These are phyloP conservation scores for Epinephelus cyanopodus DNA, from an alignment of 2,113 vertebrate genomes.

Conservation along the genomic window DNA sequence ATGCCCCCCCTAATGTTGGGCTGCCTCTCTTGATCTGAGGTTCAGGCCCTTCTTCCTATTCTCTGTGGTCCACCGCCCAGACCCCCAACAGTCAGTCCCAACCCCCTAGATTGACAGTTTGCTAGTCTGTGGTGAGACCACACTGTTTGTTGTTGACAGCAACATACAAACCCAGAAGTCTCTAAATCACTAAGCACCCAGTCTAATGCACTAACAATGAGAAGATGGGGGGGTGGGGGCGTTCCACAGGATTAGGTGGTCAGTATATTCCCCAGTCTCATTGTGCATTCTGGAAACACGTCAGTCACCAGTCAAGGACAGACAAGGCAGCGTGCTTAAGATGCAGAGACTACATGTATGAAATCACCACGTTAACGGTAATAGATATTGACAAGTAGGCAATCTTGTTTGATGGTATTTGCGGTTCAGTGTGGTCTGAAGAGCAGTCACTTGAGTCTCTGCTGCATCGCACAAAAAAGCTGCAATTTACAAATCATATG, in stretches of 20 bases:
- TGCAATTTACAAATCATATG: conserved; percentile 20
- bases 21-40: conserved; percentile 49
- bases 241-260: conserved; percentile 32
- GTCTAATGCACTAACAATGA: conserved; percentile 48
- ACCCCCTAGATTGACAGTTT: conserved; percentile 47
- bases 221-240: neutral
- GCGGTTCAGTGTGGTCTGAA: conserved; percentile 20
- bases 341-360: conserved; percentile 57
- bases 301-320: conserved; percentile 69
- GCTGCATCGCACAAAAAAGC: neutral
- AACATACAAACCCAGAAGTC: conserved; percentile 51
- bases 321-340: conserved; percentile 36
- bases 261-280: conserved; percentile 52
- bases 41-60: conserved; percentile 42
- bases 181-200: conserved; percentile 49
- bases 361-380: conserved; percentile 55
- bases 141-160: conserved; percentile 49
- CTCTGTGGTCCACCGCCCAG: conserved; percentile 43
- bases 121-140: conserved; percentile 29
- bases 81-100: conserved; percentile 30
- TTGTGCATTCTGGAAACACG: conserved; percentile 64
- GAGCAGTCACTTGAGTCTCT: conserved; percentile 3
- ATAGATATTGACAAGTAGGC: conserved; percentile 65
- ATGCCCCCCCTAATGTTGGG: conserved; percentile 46
- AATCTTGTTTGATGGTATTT: conserved; percentile 49